These are phyloP conservation scores for Sphaerophoria rueppellii DNA, from an alignment of 2,888 invertebrate species.

Conservation along the genomic window DNA sequence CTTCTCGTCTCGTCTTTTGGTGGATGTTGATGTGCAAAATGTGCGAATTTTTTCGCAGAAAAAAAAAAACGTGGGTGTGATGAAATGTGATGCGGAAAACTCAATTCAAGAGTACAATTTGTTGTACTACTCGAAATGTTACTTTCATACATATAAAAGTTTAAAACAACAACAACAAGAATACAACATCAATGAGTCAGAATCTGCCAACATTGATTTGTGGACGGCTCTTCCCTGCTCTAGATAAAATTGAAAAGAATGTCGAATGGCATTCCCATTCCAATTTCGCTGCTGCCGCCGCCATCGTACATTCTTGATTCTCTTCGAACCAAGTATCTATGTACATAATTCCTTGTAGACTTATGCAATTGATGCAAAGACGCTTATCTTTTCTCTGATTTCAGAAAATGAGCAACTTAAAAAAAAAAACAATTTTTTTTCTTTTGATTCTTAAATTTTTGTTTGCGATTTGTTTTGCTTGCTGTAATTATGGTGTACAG, in stretches of 20 bases:
- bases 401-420: conserved; percentile 10
- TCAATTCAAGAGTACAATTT: neutral
- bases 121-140: neutral
- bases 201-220: conserved; percentile 27
- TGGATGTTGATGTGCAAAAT: neutral
- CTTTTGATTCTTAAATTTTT: neutral
- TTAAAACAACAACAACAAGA: neutral
- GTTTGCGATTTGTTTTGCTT: conserved; percentile 8
- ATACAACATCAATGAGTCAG: conserved; percentile 51
- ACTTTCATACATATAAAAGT: neutral
- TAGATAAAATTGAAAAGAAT: conserved; percentile 10
- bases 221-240: conserved; percentile 5
- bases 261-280: conserved; percentile 22
- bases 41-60: conserved; percentile 18
- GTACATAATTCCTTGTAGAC: too few species aligned
- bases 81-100: conserved; percentile 7
- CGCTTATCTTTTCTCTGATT: conserved; percentile 35
- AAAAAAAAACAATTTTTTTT: too few species aligned
- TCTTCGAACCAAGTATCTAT: neutral
- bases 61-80: conserved; percentile 29
- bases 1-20: neutral
- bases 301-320: neutral
- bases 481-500: conserved; percentile 8
- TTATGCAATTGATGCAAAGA: conserved; percentile 55
- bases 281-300: neutral